These are phyloP conservation scores for Lucilia cuprina DNA, from an alignment of 1,140 invertebrate species.

Conservation along the genomic window DNA sequence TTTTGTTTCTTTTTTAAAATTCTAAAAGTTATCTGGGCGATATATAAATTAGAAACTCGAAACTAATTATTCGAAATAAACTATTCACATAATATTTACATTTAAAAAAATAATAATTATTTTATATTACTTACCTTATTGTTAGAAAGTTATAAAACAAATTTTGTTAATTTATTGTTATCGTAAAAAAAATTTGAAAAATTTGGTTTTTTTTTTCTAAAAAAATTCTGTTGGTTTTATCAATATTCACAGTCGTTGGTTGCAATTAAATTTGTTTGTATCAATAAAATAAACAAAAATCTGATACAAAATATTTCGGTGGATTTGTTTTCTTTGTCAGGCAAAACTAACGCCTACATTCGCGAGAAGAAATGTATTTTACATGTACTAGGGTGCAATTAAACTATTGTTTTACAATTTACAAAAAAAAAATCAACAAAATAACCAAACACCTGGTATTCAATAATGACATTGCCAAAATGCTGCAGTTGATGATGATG, in stretches of 20 bases:
- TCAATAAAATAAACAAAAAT: not conserved
- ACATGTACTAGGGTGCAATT: not conserved
- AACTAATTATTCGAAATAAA: no score
- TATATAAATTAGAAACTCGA: no score
- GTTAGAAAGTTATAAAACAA: no score
- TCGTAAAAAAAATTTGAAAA: no score
- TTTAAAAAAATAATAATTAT: no score
- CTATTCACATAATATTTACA: no score
- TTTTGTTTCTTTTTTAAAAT: no score
- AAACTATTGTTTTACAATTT: not conserved
- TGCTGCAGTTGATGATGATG: not conserved
- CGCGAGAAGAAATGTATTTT: not conserved
- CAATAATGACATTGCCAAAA: not conserved
- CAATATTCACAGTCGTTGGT: not conserved
- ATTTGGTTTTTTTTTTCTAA: no score
- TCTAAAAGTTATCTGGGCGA: no score
- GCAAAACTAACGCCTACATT: not conserved
- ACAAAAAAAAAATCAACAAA: not conserved
- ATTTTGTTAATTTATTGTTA: no score
- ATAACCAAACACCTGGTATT: not conserved
- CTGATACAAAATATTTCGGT: not conserved
- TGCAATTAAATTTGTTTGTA: not conserved
- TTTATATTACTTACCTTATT: no score
- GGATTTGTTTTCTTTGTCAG: not conserved
- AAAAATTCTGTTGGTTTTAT: not conserved